A percentile compares a stretch with the other conserved stretches of the same genome.
These are phyloP conservation scores for Heliconius eleuchia DNA, from an alignment of 1,140 invertebrate genomes.

Conservation along the genomic window DNA sequence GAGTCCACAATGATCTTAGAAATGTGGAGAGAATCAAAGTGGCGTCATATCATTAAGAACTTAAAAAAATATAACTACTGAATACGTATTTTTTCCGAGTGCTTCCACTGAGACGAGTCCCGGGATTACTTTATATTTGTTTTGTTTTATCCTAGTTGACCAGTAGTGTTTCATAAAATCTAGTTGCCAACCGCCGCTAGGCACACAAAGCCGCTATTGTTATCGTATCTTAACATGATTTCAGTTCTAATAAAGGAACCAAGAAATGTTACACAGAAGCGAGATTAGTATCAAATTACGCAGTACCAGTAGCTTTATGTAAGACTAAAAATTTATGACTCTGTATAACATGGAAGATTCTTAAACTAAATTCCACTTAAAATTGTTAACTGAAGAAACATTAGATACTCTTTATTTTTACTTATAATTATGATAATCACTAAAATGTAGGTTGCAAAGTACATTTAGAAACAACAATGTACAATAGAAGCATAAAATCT, in stretches of 20 bases:
- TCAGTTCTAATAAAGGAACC: constrained; percentile 6
- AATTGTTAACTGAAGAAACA: background rate
- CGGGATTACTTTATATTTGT: background rate
- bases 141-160: background rate
- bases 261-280: constrained; percentile 1
- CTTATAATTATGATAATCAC: too few relatives aligned
- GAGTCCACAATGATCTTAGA: too few relatives aligned
- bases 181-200: background rate
- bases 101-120: too few relatives aligned
- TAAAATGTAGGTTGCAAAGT: too few relatives aligned
- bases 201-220: background rate
- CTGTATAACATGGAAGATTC: background rate
- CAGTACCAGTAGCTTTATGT: background rate
- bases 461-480: too few relatives aligned
- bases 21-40: too few relatives aligned
- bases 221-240: background rate
- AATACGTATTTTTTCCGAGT: too few relatives aligned
- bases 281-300: constrained; percentile 10
- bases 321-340: background rate
- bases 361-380: background rate
- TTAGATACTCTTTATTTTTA: too few relatives aligned
- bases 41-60: too few relatives aligned
- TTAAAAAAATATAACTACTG: too few relatives aligned
- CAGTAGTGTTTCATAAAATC: background rate
- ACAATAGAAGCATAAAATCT: too few relatives aligned